A percentile compares a stretch with the other conserved stretches of the same genome.
These are phyloP conservation scores for Gobiocypris rarus DNA, from an alignment of 2,113 vertebrate genomes.

Conservation along the genomic window DNA sequence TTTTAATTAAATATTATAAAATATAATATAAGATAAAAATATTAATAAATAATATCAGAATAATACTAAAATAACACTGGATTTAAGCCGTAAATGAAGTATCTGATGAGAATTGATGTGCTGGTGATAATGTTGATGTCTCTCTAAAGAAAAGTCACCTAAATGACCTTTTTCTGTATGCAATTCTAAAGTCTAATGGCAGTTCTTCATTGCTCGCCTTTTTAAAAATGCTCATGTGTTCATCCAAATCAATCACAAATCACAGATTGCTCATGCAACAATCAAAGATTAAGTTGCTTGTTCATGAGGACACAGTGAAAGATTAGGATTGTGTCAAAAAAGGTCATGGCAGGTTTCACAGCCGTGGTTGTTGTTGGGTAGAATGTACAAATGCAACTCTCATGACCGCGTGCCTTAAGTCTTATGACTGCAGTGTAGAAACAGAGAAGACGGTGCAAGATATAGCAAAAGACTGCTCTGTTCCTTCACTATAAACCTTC, in stretches of 20 bases:
- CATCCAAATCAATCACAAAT: neutral
- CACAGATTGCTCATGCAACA: neutral
- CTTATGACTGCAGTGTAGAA: slow-evolving; percentile 34
- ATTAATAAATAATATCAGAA: too few species aligned
- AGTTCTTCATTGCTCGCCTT: neutral
- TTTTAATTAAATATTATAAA: neutral
- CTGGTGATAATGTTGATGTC: too few species aligned
- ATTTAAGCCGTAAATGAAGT: too few species aligned
- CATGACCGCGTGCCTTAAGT: slow-evolving; percentile 33
- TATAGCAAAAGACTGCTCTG: neutral
- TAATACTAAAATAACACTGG: too few species aligned
- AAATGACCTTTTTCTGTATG: too few species aligned
- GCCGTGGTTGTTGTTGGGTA: slow-evolving; percentile 25
- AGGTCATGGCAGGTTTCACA: neutral
- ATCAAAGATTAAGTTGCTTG: neutral
- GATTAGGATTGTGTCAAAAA: neutral
- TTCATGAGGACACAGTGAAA: neutral
- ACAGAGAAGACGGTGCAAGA: slow-evolving; percentile 10
- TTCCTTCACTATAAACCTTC: neutral
- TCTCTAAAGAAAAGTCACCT: too few species aligned
- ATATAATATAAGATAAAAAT: neutral
- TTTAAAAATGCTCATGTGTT: neutral
- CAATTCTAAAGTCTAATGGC: too few species aligned
- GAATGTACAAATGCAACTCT: slow-evolving; percentile 40
- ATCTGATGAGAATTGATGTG: too few species aligned